Evolutionary conservation across 2,888 invertebrate genomes (phyloP).

Genomic region (Cacoxenus indagator): DNA sequence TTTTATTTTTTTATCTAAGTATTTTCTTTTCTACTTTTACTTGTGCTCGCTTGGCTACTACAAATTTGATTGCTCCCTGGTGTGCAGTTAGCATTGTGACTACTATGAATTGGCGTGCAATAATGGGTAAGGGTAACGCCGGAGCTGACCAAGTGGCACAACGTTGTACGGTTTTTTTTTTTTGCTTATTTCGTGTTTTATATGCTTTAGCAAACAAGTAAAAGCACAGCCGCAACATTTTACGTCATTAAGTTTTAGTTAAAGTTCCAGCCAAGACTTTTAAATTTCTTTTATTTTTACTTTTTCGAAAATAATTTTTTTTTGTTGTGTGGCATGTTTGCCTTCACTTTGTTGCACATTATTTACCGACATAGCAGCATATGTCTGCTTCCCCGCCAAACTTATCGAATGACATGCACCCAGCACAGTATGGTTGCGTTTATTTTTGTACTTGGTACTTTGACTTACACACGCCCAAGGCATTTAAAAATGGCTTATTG

Average conservation of each 20-base stretch:
- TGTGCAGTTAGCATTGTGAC: conserved; percentile 45
- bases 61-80: conserved; percentile 54
- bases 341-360: conserved; percentile 30
- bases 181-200: background rate
- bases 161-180: conserved; percentile 29
- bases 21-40: too few species aligned
- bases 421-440: too few species aligned
- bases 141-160: conserved; percentile 56
- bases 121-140: background rate
- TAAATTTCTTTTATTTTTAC: background rate
- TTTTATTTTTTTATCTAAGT: conserved; percentile 33
- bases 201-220: background rate
- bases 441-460: conserved; percentile 27
- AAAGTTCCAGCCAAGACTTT: conserved; percentile 31
- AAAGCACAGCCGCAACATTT: conserved; percentile 48
- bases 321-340: conserved; percentile 5
- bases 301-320: background rate
- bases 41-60: conserved; percentile 27
- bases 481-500: conserved; percentile 21
- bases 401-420: background rate
- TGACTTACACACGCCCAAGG: conserved; percentile 18
- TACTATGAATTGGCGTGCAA: background rate
- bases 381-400: conserved; percentile 18
- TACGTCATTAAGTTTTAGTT: conserved; percentile 53
- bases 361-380: conserved; percentile 44